Percentiles rank a stretch among this genome's conserved stretches.
Evolutionary conservation across 2,888 invertebrate species (phyloP).

Genomic region (Caenorhabditis sinica): DNA sequence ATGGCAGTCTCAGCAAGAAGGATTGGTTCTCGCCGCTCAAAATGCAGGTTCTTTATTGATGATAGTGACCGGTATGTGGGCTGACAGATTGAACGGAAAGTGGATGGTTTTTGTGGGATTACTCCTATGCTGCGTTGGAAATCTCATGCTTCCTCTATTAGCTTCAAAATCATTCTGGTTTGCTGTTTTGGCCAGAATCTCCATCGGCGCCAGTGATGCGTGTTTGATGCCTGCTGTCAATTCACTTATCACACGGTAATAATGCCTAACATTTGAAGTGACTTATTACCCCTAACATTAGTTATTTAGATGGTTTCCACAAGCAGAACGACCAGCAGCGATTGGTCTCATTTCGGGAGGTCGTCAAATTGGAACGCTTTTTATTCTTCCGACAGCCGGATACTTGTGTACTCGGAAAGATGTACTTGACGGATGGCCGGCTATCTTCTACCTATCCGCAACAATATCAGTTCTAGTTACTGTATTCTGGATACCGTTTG

Average conservation of each 20-base stretch:
- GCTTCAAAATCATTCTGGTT: conserved; percentile 78
- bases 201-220: conserved; percentile 82
- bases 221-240: conserved; percentile 81
- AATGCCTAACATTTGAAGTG: background rate
- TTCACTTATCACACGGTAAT: conserved; percentile 80
- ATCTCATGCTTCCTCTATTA: conserved; percentile 77
- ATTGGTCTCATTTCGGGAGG: conserved; percentile 82
- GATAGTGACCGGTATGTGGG: conserved; percentile 81
- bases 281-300: conserved; percentile 4
- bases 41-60: conserved; percentile 81
- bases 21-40: conserved; percentile 81
- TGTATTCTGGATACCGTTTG: conserved; percentile 82
- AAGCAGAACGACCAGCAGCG: conserved; percentile 80
- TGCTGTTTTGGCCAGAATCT: conserved; percentile 77
- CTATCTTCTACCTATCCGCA: conserved; percentile 81
- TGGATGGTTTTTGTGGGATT: conserved; percentile 80
- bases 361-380: conserved; percentile 81
- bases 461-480: conserved; percentile 78
- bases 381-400: conserved; percentile 82
- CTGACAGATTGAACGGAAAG: conserved; percentile 81
- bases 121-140: conserved; percentile 78
- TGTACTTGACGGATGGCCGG: conserved; percentile 81
- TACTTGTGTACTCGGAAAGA: conserved; percentile 82
- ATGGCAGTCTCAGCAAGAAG: conserved; percentile 75
- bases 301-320: conserved; percentile 78